Evolutionary conservation across 2,888 invertebrate genomes (phyloP).

Genomic region (Philereme vetulata): DNA sequence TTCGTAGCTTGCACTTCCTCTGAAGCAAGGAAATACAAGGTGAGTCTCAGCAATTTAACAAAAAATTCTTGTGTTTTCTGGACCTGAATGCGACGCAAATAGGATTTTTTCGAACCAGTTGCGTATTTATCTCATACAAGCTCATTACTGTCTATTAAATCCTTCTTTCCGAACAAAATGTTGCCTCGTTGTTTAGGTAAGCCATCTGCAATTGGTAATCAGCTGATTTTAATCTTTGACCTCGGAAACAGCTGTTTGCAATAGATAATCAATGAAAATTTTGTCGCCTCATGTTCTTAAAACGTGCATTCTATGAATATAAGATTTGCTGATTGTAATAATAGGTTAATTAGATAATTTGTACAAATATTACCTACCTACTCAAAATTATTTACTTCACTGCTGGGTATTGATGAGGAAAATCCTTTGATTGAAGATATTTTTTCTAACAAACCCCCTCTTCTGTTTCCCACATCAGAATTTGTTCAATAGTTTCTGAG

Average conservation of each 20-base stretch:
- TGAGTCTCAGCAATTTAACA: constrained; percentile 56
- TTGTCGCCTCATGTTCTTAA: neutral
- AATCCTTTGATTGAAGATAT: too few species aligned
- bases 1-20: constrained; percentile 92
- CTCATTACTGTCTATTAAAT: neutral
- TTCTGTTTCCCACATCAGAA: too few species aligned
- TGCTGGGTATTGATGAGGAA: too few species aligned
- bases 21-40: constrained; percentile 93
- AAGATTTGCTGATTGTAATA: too few species aligned
- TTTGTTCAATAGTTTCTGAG: too few species aligned
- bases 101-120: constrained; percentile 18
- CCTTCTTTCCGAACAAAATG: neutral
- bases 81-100: constrained; percentile 39
- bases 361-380: too few species aligned
- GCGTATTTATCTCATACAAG: neutral
- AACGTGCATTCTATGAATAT: too few species aligned
- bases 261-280: neutral
- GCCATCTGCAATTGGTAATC: constrained; percentile 49
- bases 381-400: too few species aligned
- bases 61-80: constrained; percentile 38
- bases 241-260: constrained; percentile 69
- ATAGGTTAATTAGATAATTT: too few species aligned
- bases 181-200: neutral
- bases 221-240: constrained; percentile 78
- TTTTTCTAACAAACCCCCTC: too few species aligned